These are phyloP conservation scores for Smithornis capensis DNA, from an alignment of 2,113 vertebrate species.

Conservation along the genomic window DNA sequence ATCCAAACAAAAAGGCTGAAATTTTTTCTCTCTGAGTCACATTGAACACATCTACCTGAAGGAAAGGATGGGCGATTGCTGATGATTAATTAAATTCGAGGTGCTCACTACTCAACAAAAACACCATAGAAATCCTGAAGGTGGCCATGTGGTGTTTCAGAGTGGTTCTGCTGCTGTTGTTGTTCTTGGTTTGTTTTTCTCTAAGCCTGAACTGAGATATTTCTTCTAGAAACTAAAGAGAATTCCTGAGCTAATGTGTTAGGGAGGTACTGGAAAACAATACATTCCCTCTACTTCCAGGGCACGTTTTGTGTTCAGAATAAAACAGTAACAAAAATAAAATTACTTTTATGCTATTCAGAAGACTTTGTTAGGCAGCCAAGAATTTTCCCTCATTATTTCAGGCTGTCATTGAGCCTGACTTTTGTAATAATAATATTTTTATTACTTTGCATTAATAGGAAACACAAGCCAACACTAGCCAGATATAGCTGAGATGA, in stretches of 20 bases:
- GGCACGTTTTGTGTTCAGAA: slow-evolving; percentile 37
- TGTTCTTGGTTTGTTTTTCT: background rate
- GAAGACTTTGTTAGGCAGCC: slow-evolving; percentile 51
- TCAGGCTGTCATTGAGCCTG: slow-evolving; percentile 51
- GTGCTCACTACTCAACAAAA: background rate
- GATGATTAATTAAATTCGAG: background rate
- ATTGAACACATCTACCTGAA: background rate
- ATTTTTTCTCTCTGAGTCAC: background rate
- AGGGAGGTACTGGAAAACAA: slow-evolving; percentile 36
- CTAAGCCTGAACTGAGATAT: background rate
- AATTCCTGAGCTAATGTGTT: slow-evolving; percentile 27
- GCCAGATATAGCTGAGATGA: background rate
- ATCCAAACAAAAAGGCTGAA: background rate
- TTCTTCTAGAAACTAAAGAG: slow-evolving; percentile 14
- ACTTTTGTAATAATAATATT: slow-evolving; percentile 55
- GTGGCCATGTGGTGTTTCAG: background rate
- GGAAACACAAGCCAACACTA: background rate
- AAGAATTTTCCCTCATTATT: slow-evolving; percentile 61
- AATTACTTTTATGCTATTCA: slow-evolving; percentile 45
- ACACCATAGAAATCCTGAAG: background rate
- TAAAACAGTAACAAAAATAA: slow-evolving; percentile 45
- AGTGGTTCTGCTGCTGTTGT: background rate
- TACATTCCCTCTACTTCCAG: slow-evolving; percentile 18
- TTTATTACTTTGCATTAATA: slow-evolving; percentile 58
- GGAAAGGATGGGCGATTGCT: background rate